Base-by-base conservation (phyloP, 2,888 invertebrate genomes). In the Ochlodes sylvanus region DNA sequence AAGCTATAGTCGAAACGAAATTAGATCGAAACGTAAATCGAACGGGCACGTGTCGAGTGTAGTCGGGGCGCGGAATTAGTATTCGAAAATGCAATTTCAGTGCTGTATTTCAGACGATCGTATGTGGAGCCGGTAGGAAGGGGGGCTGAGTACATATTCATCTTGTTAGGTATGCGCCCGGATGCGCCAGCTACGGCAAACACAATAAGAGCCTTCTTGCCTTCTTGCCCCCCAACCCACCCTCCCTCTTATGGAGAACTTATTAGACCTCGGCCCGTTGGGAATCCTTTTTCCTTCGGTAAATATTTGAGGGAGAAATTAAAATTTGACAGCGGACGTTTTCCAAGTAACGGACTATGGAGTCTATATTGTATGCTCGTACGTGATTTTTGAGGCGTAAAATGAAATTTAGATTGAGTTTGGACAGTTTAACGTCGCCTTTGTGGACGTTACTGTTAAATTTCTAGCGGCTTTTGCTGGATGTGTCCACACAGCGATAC, bases 271-370 rank as follows among this genome's bases (percentile, higher is more conserved):
- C 86, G 88, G 89, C 88, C 92, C 92, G 88, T 84, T 86, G 86
- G 91, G 92, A 92, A 93, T 92, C 93, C 93, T 92, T 93, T 93
- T 92, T 92, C 92, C 92, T 89, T 89, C 88, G 89, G 92, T 90
- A 93, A 93, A 93, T 93, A 92, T 93, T 93, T 93, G 93, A 93
- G 88, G 86, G 89, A 92, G 93, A 92, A 93, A 93, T 92, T 93
- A 93, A 93, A 93, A 93, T 92, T 93, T 92, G 92, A 93, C 92
- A 92, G 91, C 92, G 90, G 87, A 87, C 89, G 90, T 84, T 88
- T 83, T 81, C 81, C 17, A 34, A 68, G 61, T 62, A 68, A 84
- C 85, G 86, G 82, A 87, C 88, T 85, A 76, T 80, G 77, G 76
- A 84, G 84, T 84, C 86, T 85, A 87, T 87, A 88, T 87, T 91